phyloP scores from a whole-genome alignment of 2,113 vertebrate genomes.

The Myrmecophaga tridactyla region DNA sequence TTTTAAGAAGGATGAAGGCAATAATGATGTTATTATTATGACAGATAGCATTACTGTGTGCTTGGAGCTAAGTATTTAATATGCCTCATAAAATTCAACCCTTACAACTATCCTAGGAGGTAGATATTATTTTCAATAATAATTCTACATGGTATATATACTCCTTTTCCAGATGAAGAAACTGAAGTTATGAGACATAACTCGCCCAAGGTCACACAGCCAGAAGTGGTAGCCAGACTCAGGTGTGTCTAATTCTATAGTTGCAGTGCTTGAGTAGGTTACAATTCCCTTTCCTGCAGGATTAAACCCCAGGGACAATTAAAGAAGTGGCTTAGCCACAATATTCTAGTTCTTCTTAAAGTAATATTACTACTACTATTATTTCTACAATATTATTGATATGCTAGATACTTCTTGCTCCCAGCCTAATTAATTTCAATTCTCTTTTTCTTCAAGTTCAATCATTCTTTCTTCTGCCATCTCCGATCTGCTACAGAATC shows the following conservation, averaged over 20 bases:
- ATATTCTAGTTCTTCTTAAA: background rate
- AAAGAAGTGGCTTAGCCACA: background rate
- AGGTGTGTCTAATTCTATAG: too few relatives aligned
- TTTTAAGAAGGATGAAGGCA: constrained; percentile 21
- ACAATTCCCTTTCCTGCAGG: background rate
- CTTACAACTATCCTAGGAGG: background rate
- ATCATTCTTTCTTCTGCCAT: too few relatives aligned
- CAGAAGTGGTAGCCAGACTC: background rate
- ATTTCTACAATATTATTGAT: background rate
- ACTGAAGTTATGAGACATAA: background rate
- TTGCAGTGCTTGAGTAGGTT: background rate
- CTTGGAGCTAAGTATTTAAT: background rate
- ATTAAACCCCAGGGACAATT: background rate
- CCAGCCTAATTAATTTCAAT: too few relatives aligned
- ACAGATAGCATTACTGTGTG: background rate
- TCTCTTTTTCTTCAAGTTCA: too few relatives aligned
- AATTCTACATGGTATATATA: background rate
- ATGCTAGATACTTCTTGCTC: too few relatives aligned
- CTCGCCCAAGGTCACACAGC: background rate
- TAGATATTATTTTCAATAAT: background rate
- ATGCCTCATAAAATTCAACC: background rate
- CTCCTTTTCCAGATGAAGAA: background rate
- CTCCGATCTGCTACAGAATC: too few relatives aligned
- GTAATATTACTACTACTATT: background rate
- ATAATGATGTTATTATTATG: background rate